Evolutionary conservation across 2,797 vertebrate genomes (phyloP).

Genomic region (Sciurus vulgaris): DNA sequence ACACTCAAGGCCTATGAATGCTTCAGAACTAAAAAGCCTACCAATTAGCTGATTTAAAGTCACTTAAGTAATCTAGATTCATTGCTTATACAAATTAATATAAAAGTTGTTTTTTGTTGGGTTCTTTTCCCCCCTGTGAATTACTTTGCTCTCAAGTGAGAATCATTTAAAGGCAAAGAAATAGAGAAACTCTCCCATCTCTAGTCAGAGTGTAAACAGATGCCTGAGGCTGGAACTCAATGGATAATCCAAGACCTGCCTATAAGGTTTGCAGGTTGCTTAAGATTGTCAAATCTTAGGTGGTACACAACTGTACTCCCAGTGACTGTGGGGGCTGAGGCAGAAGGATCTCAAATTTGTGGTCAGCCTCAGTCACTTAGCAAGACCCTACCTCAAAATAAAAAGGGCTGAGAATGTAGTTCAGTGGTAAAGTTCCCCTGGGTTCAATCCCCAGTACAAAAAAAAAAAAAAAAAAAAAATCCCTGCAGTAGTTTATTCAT

Average conservation of each 20-base stretch:
- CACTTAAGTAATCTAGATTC: slow-evolving; percentile 33
- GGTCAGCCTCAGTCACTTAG: too few species aligned
- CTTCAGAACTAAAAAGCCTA: slow-evolving; percentile 18
- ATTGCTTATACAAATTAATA: slow-evolving; percentile 4
- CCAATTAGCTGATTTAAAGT: slow-evolving; percentile 38
- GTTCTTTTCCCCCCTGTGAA: slow-evolving; percentile 13
- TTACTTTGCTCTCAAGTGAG: slow-evolving; percentile 55
- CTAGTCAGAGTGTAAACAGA: not conserved
- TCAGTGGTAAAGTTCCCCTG: too few species aligned
- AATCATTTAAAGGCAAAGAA: slow-evolving; percentile 52
- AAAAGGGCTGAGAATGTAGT: too few species aligned
- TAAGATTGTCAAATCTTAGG: not conserved
- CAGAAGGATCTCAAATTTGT: too few species aligned
- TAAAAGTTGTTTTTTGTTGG: not conserved
- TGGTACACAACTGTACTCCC: too few species aligned
- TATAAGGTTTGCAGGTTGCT: not conserved
- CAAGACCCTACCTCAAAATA: too few species aligned
- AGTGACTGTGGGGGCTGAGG: too few species aligned
- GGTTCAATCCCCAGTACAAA: too few species aligned
- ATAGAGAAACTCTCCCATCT: not conserved
- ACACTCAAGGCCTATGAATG: slow-evolving; percentile 10
- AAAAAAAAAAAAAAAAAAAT: too few species aligned
- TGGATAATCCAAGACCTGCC: not conserved
- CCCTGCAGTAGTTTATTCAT: not conserved
- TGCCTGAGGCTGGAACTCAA: not conserved